phyloP scores from a whole-genome alignment of 2,888 invertebrate species.

The Trissolcus brochymenae region DNA sequence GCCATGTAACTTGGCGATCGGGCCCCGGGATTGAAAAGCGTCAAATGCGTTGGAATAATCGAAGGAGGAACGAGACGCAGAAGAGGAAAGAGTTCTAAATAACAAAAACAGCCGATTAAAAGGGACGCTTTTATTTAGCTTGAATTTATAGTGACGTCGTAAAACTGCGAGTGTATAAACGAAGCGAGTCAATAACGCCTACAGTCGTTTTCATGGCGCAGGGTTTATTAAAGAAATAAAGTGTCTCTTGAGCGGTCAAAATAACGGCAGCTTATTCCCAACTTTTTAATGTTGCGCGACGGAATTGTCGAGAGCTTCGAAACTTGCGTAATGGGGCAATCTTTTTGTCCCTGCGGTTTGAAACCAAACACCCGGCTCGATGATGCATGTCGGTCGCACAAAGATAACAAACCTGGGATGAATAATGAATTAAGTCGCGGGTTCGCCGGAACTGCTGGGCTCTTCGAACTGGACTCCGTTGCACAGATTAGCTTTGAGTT shows the following conservation, averaged over 20 bases:
- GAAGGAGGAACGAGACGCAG: not conserved
- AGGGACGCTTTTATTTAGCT: slow-evolving; percentile 3
- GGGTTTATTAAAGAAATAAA: slow-evolving; percentile 70
- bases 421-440: slow-evolving; percentile 76
- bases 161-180: slow-evolving; percentile 73
- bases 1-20: slow-evolving; percentile 70
- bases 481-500: slow-evolving; percentile 75
- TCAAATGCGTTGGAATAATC: slow-evolving; percentile 57
- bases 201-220: slow-evolving; percentile 69
- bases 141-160: slow-evolving; percentile 70
- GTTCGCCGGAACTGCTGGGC: slow-evolving; percentile 70
- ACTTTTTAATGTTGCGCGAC: slow-evolving; percentile 21
- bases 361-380: slow-evolving; percentile 44
- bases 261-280: slow-evolving; percentile 45
- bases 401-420: slow-evolving; percentile 74
- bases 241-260: slow-evolving; percentile 58
- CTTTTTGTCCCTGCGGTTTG: not conserved
- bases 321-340: slow-evolving; percentile 18
- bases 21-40: slow-evolving; percentile 57
- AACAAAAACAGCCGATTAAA: slow-evolving; percentile 6
- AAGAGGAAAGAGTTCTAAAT: not conserved
- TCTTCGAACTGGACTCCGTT: slow-evolving; percentile 63
- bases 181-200: slow-evolving; percentile 72
- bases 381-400: slow-evolving; percentile 65
- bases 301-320: slow-evolving; percentile 1